Evolutionary conservation across 2,113 vertebrate genomes (phyloP).

Genomic region (Notechis scutatus): DNA sequence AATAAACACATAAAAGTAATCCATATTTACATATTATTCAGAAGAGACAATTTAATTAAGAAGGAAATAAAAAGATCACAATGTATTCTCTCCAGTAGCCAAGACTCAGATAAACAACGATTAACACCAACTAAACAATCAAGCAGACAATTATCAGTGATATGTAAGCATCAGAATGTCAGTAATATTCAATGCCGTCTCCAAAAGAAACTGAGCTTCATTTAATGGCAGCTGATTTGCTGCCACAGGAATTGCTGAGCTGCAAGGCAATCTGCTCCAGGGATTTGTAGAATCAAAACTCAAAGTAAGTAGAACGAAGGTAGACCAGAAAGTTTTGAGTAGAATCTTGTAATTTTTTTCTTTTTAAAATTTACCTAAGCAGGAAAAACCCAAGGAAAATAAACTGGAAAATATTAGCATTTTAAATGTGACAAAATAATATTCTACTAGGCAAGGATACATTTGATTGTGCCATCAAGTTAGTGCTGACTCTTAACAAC

Average conservation of each 20-base stretch:
- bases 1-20: too few relatives aligned
- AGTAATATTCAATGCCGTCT: not conserved
- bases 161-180: too few relatives aligned
- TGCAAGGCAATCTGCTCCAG: not conserved
- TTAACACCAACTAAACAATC: too few relatives aligned
- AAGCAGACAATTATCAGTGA: too few relatives aligned
- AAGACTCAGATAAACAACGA: too few relatives aligned
- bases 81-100: too few relatives aligned
- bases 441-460: not conserved
- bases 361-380: not conserved
- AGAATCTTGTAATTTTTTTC: not conserved
- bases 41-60: not conserved
- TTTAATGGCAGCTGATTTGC: not conserved
- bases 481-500: not conserved
- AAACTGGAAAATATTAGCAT: not conserved
- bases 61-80: not conserved
- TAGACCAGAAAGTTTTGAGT: not conserved
- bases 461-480: not conserved
- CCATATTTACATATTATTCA: not conserved
- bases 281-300: not conserved
- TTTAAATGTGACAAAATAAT: not conserved
- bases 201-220: not conserved
- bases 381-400: not conserved
- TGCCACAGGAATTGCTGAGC: not conserved
- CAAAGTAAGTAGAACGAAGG: not conserved